Evolutionary conservation across 2,888 invertebrate species (phyloP).

Genomic region (Teinopalpus imperialis): DNA sequence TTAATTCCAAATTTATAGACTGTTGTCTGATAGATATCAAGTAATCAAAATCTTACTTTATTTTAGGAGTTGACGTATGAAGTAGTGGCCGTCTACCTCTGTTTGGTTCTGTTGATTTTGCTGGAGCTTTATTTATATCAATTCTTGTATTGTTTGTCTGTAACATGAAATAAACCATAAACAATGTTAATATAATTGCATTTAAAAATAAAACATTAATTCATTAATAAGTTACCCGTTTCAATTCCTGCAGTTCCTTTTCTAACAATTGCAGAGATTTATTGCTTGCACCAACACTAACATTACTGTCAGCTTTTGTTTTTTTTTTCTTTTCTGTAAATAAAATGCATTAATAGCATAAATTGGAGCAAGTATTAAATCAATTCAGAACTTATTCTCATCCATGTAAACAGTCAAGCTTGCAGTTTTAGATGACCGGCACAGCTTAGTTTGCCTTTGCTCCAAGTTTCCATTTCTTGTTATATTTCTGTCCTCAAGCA

Average conservation of each 20-base stretch:
- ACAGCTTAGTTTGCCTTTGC: no score
- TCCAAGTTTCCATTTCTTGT: no score
- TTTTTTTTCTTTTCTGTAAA: constrained; percentile 50
- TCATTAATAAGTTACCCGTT: constrained; percentile 58
- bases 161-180: constrained; percentile 14
- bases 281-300: constrained; percentile 56
- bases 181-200: not conserved
- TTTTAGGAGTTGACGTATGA: constrained; percentile 68
- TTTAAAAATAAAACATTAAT: not conserved
- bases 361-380: no score
- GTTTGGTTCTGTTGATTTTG: constrained; percentile 44
- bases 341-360: no score
- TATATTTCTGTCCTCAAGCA: no score
- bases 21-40: no score
- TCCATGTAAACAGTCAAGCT: no score
- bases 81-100: constrained; percentile 52
- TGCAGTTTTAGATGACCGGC: no score
- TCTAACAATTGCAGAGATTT: constrained; percentile 77
- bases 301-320: constrained; percentile 47
- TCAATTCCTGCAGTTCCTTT: constrained; percentile 82
- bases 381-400: no score
- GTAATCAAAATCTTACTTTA: constrained; percentile 49
- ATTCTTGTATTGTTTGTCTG: constrained; percentile 63
- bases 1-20: no score
- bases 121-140: constrained; percentile 43